Conservation (phyloP, 2,113 vertebrate species). For the Ivindomyrus marchei region DNA sequence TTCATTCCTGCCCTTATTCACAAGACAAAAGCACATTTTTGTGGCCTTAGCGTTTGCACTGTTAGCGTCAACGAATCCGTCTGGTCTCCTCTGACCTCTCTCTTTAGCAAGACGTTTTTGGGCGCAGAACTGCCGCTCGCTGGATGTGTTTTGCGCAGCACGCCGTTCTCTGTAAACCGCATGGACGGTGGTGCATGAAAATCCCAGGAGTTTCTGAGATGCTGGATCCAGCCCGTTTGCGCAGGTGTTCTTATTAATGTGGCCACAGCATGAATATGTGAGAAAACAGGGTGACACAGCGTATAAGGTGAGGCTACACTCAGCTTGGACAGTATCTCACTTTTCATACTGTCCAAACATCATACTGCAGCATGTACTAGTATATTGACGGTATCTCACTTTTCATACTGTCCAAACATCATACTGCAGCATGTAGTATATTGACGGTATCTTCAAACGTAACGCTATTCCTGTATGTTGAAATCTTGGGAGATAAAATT, state of each 20-base stretch:
- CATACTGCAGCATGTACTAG: background rate
- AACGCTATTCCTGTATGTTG: background rate
- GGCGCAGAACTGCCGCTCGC: background rate
- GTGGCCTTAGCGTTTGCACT: background rate
- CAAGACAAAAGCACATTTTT: background rate
- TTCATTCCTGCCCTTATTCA: background rate
- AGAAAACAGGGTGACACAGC: background rate
- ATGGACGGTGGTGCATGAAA: background rate
- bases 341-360: too few species aligned
- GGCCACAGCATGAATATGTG: background rate
- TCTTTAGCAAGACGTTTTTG: background rate
- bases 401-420: too few species aligned
- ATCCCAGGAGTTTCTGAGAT: background rate
- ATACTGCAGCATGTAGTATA: background rate
- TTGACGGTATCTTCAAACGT: background rate
- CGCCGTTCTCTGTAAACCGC: background rate
- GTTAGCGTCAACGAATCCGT: background rate
- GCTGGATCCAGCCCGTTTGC: background rate
- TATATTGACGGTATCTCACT: background rate
- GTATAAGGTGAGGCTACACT: background rate
- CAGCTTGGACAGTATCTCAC: background rate
- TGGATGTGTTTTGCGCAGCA: background rate
- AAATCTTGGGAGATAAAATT: background rate
- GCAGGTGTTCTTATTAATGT: background rate
- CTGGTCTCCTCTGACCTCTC: background rate